Evolutionary conservation across 2,888 invertebrate species (phyloP).

Genomic region (Diachrysia chrysitis): DNA sequence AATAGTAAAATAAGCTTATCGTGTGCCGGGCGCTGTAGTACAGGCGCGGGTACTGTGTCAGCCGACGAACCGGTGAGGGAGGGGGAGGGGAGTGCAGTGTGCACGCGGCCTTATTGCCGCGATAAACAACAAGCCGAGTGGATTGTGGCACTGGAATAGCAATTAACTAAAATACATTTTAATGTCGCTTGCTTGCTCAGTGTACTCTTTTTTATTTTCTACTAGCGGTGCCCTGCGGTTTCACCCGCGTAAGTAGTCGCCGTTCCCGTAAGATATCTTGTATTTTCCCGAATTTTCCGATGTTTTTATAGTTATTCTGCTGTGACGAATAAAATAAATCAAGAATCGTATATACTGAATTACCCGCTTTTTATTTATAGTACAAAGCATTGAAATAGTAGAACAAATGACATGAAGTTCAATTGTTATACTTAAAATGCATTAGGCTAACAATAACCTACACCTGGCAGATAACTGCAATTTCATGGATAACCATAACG

Average conservation of each 20-base stretch:
- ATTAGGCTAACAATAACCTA: constrained; percentile 10
- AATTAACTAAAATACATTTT: constrained; percentile 27
- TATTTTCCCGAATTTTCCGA: too few relatives aligned
- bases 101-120: constrained; percentile 10
- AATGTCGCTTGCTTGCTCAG: constrained; percentile 7
- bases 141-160: constrained; percentile 9
- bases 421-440: constrained; percentile 1
- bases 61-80: too few relatives aligned
- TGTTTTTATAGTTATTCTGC: too few relatives aligned
- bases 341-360: too few relatives aligned
- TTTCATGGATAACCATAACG: constrained; percentile 18
- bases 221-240: too few relatives aligned
- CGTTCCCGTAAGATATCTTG: too few relatives aligned
- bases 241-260: too few relatives aligned
- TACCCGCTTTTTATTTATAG: too few relatives aligned
- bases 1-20: constrained; percentile 12
- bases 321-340: too few relatives aligned
- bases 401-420: neutral
- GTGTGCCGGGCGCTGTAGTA: constrained; percentile 1
- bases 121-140: neutral
- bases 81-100: constrained; percentile 6
- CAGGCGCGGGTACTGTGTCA: constrained; percentile 13
- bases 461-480: constrained; percentile 14
- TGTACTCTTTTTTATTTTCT: constrained; percentile 7
- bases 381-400: neutral